Evolutionary conservation across 2,888 invertebrate genomes (phyloP).

Genomic region (Eristalis arbustorum): DNA sequence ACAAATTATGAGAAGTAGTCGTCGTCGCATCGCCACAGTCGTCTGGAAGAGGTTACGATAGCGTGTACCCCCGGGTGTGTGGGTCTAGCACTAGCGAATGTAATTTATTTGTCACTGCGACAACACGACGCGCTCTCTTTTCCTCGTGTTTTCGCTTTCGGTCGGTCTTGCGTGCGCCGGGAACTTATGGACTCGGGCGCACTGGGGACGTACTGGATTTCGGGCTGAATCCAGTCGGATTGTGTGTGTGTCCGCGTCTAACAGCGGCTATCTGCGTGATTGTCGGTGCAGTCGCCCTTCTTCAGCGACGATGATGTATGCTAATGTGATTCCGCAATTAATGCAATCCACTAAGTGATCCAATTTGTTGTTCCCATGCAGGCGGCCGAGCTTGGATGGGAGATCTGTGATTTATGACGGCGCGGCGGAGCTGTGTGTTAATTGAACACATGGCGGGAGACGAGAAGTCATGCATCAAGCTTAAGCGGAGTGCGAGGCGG

Average conservation of each 20-base stretch:
- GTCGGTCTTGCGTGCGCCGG: constrained; percentile 30
- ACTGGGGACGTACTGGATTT: constrained; percentile 29
- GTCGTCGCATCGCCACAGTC: constrained; percentile 23
- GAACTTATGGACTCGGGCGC: constrained; percentile 9
- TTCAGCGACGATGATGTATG: constrained; percentile 51
- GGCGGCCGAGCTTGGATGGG: not conserved
- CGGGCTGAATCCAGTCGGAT: constrained; percentile 41
- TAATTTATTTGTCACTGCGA: constrained; percentile 63
- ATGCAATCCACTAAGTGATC: constrained; percentile 67
- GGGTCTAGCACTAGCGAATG: constrained; percentile 30
- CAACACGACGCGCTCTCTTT: constrained; percentile 13
- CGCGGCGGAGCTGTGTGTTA: not conserved
- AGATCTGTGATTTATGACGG: constrained; percentile 13
- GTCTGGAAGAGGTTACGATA: constrained; percentile 21
- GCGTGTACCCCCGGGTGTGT: not conserved
- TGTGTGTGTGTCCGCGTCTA: constrained; percentile 14
- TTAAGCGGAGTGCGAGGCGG: not conserved
- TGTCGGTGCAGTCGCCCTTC: not conserved
- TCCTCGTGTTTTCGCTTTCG: constrained; percentile 5
- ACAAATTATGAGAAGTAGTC: constrained; percentile 71
- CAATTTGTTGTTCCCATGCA: constrained; percentile 51
- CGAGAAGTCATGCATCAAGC: constrained; percentile 2
- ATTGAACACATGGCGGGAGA: constrained; percentile 26
- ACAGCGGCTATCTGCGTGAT: constrained; percentile 38
- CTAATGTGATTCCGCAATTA: constrained; percentile 65